phyloP scores from a whole-genome alignment of 2,888 invertebrate genomes.

The Thumatha senex region DNA sequence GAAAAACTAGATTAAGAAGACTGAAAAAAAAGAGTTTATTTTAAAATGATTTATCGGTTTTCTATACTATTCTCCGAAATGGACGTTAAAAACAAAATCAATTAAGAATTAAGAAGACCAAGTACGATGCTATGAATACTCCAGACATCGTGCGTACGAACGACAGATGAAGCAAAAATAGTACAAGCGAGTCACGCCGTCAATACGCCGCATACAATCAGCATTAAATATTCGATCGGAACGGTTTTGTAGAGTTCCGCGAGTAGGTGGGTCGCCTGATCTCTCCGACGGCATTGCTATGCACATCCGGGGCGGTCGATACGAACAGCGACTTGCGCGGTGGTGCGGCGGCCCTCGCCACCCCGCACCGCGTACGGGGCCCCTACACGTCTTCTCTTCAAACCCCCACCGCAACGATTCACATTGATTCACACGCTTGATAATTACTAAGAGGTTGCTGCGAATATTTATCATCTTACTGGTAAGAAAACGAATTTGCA shows the following conservation, averaged over 20 bases:
- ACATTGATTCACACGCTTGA: conserved; percentile 74
- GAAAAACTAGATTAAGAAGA: too few relatives aligned
- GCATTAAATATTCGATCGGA: conserved; percentile 37
- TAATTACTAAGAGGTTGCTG: conserved; percentile 58
- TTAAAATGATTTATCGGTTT: too few relatives aligned
- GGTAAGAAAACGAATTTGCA: conserved; percentile 28
- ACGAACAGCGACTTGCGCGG: conserved; percentile 77
- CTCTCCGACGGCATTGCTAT: conserved; percentile 70
- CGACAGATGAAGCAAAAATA: background rate
- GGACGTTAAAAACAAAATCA: conserved; percentile 2
- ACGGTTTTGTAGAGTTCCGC: conserved; percentile 51
- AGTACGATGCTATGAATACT: background rate
- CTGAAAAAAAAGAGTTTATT: too few relatives aligned
- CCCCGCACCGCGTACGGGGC: conserved; percentile 49
- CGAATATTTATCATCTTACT: conserved; percentile 43
- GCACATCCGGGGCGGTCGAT: conserved; percentile 82
- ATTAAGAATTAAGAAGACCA: background rate
- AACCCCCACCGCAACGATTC: conserved; percentile 58
- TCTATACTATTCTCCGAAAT: background rate
- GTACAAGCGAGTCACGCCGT: background rate
- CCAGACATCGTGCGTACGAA: background rate
- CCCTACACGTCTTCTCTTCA: conserved; percentile 56
- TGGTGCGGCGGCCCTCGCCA: conserved; percentile 58
- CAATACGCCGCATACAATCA: conserved; percentile 21
- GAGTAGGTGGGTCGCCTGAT: conserved; percentile 66